Conservation (phyloP, 2,113 vertebrate genomes). For the Micronycteris hirsuta region DNA sequence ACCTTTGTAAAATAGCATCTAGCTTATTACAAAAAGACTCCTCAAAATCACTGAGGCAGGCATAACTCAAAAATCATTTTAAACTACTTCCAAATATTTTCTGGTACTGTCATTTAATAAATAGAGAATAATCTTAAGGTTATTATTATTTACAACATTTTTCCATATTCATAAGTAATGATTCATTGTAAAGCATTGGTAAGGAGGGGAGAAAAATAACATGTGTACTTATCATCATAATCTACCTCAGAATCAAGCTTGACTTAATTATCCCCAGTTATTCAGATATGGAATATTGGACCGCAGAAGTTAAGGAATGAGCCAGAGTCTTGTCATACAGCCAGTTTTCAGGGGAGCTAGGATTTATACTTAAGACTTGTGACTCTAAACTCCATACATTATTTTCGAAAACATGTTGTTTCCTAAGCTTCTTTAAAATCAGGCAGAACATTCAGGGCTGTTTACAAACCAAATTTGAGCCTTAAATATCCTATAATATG, state of each 20-base stretch:
- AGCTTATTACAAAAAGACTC: not conserved
- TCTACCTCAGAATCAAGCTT: not conserved
- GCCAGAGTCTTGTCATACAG: not conserved
- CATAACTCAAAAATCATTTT: not conserved
- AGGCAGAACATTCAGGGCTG: not conserved
- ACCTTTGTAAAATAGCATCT: not conserved
- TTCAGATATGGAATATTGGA: not conserved
- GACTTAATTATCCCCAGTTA: not conserved
- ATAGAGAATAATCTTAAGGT: not conserved
- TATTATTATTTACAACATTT: not conserved
- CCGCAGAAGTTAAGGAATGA: not conserved
- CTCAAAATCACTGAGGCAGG: not conserved
- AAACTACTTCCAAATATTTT: not conserved
- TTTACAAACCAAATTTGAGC: not conserved
- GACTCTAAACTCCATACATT: not conserved
- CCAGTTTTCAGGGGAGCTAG: not conserved
- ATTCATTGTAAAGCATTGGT: not conserved
- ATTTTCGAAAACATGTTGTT: not conserved
- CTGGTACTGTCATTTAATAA: not conserved
- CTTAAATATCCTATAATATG: not conserved
- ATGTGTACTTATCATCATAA: not conserved
- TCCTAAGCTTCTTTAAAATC: not conserved
- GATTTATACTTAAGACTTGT: not conserved
- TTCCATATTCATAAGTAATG: not conserved
- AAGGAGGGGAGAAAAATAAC: not conserved